Percentiles rank a stretch among this genome's conserved stretches.
phyloP scores from a whole-genome alignment of 2,888 invertebrate species.

The Crocallis elinguaria region DNA sequence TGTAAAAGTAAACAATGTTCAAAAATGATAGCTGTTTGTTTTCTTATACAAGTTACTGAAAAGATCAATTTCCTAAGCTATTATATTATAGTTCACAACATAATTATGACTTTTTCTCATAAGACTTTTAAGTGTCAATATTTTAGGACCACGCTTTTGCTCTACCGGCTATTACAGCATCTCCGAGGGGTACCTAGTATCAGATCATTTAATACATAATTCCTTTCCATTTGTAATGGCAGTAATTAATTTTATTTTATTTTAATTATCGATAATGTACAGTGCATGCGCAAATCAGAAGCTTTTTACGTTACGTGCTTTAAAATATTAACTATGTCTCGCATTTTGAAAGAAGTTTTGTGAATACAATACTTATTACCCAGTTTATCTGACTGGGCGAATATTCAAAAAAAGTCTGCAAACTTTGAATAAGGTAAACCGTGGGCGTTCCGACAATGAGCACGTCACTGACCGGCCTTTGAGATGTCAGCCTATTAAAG shows the following conservation, averaged over 20 bases:
- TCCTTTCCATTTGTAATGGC: too few relatives aligned
- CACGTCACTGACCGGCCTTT: conserved; percentile 79
- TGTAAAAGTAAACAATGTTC: neutral
- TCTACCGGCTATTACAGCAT: too few relatives aligned
- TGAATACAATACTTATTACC: conserved; percentile 49
- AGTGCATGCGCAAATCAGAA: neutral
- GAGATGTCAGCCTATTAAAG: conserved; percentile 82
- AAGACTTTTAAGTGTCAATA: too few relatives aligned
- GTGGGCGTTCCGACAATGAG: conserved; percentile 82
- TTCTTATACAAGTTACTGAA: too few relatives aligned
- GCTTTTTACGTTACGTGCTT: neutral
- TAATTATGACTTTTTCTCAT: too few relatives aligned
- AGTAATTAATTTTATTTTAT: too few relatives aligned
- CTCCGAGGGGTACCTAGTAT: too few relatives aligned
- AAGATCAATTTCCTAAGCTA: too few relatives aligned
- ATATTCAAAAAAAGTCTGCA: conserved; percentile 69
- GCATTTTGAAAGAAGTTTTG: conserved; percentile 24
- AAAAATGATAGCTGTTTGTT: neutral
- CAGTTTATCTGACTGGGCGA: conserved; percentile 52
- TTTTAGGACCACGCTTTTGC: too few relatives aligned
- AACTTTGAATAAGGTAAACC: conserved; percentile 81
- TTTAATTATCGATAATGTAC: neutral
- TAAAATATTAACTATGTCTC: neutral
- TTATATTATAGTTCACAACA: too few relatives aligned
- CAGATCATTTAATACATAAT: too few relatives aligned